phyloP scores from a whole-genome alignment of 2,797 vertebrate species.

The Melanotaenia nigrans region DNA sequence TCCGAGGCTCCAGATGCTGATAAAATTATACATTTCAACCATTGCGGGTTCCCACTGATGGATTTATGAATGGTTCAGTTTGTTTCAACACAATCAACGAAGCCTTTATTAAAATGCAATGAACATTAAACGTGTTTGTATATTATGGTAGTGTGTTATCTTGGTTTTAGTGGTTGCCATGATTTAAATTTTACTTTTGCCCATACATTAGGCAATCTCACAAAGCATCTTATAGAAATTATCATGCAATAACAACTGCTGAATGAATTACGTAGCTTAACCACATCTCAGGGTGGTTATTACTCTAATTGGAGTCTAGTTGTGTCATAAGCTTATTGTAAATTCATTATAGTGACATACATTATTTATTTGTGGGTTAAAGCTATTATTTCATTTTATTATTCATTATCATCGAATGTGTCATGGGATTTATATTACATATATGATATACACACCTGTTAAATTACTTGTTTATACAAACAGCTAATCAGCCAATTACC shows the following conservation, averaged over 20 bases:
- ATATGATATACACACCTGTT: not conserved
- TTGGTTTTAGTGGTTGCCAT: slow-evolving; percentile 16
- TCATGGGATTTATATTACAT: slow-evolving; percentile 17
- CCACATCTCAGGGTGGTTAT: slow-evolving; percentile 22
- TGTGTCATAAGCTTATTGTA: slow-evolving; percentile 1
- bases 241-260: slow-evolving; percentile 20
- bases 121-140: slow-evolving; percentile 25
- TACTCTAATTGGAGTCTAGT: slow-evolving; percentile 5
- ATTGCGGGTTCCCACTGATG: slow-evolving; percentile 7
- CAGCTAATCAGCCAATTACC: not conserved
- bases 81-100: slow-evolving; percentile 25
- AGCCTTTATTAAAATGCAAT: slow-evolving; percentile 21
- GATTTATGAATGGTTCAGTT: slow-evolving; percentile 23
- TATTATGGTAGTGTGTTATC: slow-evolving; percentile 18
- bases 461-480: not conserved
- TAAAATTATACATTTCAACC: slow-evolving; percentile 28
- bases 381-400: slow-evolving; percentile 20
- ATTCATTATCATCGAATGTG: slow-evolving; percentile 28
- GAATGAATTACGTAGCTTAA: slow-evolving; percentile 4
- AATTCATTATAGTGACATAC: slow-evolving; percentile 21
- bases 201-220: slow-evolving; percentile 19
- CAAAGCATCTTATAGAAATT: slow-evolving; percentile 13
- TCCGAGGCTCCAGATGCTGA: slow-evolving; percentile 7
- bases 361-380: slow-evolving; percentile 22
- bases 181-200: slow-evolving; percentile 15